Percentiles rank a stretch among this genome's conserved stretches.
These are phyloP conservation scores for Eulithis testata DNA, from an alignment of 2,888 invertebrate species.

Conservation along the genomic window DNA sequence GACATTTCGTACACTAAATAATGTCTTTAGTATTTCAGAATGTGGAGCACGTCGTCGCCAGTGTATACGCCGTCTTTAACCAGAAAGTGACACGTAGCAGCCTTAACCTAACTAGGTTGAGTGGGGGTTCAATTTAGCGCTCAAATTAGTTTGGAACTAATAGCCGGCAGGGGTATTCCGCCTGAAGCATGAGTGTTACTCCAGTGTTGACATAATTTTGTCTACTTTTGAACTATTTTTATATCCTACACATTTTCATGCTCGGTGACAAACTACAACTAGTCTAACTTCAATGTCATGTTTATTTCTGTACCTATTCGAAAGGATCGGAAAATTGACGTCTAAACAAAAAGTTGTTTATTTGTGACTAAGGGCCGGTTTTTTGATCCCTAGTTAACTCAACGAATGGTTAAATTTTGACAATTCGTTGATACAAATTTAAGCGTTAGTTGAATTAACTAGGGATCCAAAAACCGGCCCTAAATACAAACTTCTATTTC, in stretches of 20 bases:
- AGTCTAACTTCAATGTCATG: constrained; percentile 10
- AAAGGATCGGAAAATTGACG: background rate
- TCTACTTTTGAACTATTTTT: too few relatives aligned
- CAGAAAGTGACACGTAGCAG: constrained; percentile 50
- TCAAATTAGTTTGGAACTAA: constrained; percentile 59
- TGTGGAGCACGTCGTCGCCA: constrained; percentile 2
- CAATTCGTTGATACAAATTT: too few relatives aligned
- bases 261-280: too few relatives aligned
- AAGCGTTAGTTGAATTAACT: too few relatives aligned
- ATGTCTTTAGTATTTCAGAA: background rate
- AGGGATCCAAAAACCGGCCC: too few relatives aligned
- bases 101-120: constrained; percentile 58
- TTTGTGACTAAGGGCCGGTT: too few relatives aligned
- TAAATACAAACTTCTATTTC: background rate
- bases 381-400: too few relatives aligned
- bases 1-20: too few relatives aligned
- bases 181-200: constrained; percentile 10
- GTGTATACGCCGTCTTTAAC: constrained; percentile 29
- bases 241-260: background rate
- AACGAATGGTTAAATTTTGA: too few relatives aligned
- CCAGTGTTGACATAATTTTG: constrained; percentile 12
- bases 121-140: constrained; percentile 62
- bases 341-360: too few relatives aligned
- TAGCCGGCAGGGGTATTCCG: constrained; percentile 37
- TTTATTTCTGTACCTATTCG: constrained; percentile 5